Evolutionary conservation across 2,888 invertebrate species (phyloP).

Genomic region (Siphlonurus alternatus): DNA sequence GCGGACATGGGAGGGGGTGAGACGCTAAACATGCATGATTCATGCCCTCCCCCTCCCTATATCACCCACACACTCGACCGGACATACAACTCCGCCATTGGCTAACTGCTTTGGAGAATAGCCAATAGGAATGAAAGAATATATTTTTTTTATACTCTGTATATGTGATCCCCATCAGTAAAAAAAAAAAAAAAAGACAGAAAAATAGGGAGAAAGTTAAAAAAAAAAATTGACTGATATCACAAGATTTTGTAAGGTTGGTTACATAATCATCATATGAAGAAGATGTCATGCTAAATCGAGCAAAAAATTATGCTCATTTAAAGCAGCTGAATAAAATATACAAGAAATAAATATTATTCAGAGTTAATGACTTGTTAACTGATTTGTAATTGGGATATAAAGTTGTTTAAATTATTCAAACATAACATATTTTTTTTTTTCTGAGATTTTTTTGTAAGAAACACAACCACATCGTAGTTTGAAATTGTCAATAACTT

Average conservation of each 20-base stretch:
- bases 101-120: neutral
- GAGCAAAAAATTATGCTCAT: neutral
- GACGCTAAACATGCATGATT: conserved; percentile 2
- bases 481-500: too few relatives aligned
- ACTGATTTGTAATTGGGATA: too few relatives aligned
- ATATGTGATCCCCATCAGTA: neutral
- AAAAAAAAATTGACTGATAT: neutral
- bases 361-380: too few relatives aligned
- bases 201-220: neutral
- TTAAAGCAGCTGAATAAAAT: too few relatives aligned
- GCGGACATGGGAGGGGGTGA: neutral
- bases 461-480: too few relatives aligned
- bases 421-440: too few relatives aligned
- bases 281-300: neutral
- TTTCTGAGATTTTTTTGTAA: too few relatives aligned
- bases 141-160: neutral
- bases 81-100: neutral
- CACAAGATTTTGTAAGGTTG: neutral
- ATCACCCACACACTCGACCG: neutral
- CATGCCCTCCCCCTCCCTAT: neutral
- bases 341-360: too few relatives aligned
- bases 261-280: neutral
- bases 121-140: conserved; percentile 1
- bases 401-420: too few relatives aligned
- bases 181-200: neutral